A percentile compares a stretch with the other conserved stretches of the same genome.
Evolutionary conservation across 2,888 invertebrate species (phyloP).

Genomic region (Gymnosoma rotundatum): DNA sequence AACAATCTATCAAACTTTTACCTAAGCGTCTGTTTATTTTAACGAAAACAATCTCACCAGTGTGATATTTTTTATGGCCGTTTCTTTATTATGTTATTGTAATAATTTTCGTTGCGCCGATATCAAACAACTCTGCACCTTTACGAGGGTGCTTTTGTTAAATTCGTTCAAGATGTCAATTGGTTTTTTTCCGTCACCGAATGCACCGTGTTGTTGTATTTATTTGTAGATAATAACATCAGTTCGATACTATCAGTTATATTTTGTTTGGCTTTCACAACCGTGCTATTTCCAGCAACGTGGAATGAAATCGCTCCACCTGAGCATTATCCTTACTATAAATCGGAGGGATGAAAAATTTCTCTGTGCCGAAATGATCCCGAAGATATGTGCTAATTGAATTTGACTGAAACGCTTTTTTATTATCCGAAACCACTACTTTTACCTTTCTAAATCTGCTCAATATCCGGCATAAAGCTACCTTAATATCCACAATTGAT

Average conservation of each 20-base stretch:
- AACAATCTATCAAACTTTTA: conserved; percentile 18
- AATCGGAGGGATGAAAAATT: conserved; percentile 54
- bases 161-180: conserved; percentile 19
- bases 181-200: not conserved
- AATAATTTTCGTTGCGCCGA: conserved; percentile 22
- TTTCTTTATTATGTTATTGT: conserved; percentile 13
- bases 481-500: conserved; percentile 48
- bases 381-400: not conserved
- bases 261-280: too few relatives aligned
- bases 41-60: conserved; percentile 46
- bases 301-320: conserved; percentile 61
- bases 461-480: conserved; percentile 42
- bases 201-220: too few relatives aligned
- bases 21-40: conserved; percentile 27
- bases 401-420: conserved; percentile 44
- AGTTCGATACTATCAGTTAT: too few relatives aligned
- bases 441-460: conserved; percentile 48
- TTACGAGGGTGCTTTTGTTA: conserved; percentile 1
- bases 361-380: conserved; percentile 46
- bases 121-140: not conserved
- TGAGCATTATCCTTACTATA: conserved; percentile 61
- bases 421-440: conserved; percentile 58
- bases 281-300: conserved; percentile 58
- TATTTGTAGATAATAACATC: too few relatives aligned
- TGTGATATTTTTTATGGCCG: conserved; percentile 9